Conservation (phyloP, 2,888 invertebrate genomes). For the Aspidiotus rigidus region DNA sequence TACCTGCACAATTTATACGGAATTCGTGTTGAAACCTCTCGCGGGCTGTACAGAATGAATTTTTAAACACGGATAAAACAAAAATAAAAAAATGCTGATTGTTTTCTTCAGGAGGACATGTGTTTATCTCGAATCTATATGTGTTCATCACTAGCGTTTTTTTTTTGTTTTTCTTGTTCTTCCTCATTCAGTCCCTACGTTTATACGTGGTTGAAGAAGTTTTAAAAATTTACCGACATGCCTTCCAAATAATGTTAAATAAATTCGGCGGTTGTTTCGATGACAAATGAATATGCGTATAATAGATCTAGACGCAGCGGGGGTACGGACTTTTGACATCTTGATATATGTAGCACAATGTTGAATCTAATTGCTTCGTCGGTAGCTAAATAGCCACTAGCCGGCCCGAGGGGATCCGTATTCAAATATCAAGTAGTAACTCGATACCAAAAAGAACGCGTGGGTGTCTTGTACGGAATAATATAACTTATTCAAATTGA, state of each 20-base stretch:
- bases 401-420: neutral
- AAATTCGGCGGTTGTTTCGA: slow-evolving; percentile 24
- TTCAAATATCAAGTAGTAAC: neutral
- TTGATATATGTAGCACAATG: slow-evolving; percentile 32
- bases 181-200: too few species aligned
- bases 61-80: too few species aligned
- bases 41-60: too few species aligned
- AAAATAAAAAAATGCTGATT: too few species aligned
- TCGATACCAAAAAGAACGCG: neutral
- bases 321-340: slow-evolving; percentile 24
- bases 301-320: slow-evolving; percentile 29
- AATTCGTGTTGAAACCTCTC: too few species aligned
- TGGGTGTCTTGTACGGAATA: neutral
- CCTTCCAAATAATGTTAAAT: slow-evolving; percentile 10
- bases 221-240: slow-evolving; percentile 21
- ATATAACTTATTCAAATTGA: too few species aligned
- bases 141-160: too few species aligned
- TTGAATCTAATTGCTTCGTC: slow-evolving; percentile 26
- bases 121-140: too few species aligned
- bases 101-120: too few species aligned
- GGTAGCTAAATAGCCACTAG: slow-evolving; percentile 25
- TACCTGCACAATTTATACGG: too few species aligned
- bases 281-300: slow-evolving; percentile 32
- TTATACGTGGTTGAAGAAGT: neutral
- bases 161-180: too few species aligned